Evolutionary conservation across 2,797 vertebrate species (phyloP).

Genomic region (Lepus townsendii): DNA sequence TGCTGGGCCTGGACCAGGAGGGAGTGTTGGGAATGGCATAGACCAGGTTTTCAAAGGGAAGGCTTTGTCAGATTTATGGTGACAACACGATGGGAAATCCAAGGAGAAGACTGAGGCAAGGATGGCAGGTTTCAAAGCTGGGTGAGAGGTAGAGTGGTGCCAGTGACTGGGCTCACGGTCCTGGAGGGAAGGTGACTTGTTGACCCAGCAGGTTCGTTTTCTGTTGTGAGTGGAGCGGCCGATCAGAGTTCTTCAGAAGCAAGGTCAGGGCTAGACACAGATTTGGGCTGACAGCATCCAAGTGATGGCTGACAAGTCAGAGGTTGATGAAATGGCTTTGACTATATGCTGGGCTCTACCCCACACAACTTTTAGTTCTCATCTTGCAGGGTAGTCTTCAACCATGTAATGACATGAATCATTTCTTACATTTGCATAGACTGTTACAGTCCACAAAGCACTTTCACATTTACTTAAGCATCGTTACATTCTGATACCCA

Average conservation of each 20-base stretch:
- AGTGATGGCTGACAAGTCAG: background rate
- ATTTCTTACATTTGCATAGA: background rate
- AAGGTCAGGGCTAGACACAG: background rate
- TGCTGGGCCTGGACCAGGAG: background rate
- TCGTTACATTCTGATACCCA: background rate
- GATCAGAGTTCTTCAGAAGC: slow-evolving; percentile 12
- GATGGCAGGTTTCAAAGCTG: background rate
- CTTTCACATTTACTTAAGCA: background rate
- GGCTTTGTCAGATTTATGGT: background rate
- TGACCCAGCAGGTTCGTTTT: background rate
- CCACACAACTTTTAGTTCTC: background rate
- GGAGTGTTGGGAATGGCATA: background rate
- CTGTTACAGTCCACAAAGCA: slow-evolving; percentile 23
- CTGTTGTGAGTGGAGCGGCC: background rate
- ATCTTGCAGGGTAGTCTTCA: background rate
- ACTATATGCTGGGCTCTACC: background rate
- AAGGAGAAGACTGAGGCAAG: background rate
- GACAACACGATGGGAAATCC: background rate
- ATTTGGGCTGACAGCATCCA: background rate
- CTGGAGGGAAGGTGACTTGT: background rate
- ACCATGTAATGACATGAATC: background rate
- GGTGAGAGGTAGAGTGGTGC: background rate
- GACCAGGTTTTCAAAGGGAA: background rate
- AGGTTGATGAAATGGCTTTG: background rate
- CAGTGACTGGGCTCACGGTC: background rate